Percentiles rank a stretch among this genome's conserved stretches.
phyloP scores from a whole-genome alignment of 2,113 vertebrate genomes.

The Conger conger region DNA sequence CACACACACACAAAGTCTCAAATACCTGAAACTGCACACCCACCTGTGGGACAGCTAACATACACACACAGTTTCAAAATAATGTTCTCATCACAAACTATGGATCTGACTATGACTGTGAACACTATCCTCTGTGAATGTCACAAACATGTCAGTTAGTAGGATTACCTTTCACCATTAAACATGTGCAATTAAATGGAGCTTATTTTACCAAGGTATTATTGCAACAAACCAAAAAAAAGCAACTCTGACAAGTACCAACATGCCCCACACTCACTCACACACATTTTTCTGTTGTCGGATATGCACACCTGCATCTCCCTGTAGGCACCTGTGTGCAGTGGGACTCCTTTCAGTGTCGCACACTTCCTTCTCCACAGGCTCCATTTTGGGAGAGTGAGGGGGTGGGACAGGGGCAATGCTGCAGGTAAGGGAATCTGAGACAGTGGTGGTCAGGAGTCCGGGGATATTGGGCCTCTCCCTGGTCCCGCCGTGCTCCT shows the following conservation, averaged over 20 bases:
- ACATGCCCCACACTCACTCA: background rate
- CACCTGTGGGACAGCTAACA: slow-evolving; percentile 46
- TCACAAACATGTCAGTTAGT: background rate
- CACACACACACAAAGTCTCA: slow-evolving; percentile 13
- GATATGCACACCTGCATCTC: slow-evolving; percentile 18
- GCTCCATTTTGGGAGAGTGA: slow-evolving; percentile 28
- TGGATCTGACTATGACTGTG: background rate
- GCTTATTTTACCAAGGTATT: background rate
- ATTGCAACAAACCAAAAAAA: background rate
- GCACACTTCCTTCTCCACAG: slow-evolving; percentile 60
- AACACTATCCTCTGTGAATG: background rate
- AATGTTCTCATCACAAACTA: background rate
- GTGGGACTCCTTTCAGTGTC: background rate
- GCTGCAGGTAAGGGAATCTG: slow-evolving; percentile 21
- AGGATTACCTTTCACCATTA: background rate
- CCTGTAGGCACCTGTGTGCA: background rate
- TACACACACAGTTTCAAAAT: too few species aligned
- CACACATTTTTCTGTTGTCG: background rate
- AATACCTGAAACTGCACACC: slow-evolving; percentile 26
- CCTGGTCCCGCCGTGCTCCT: background rate
- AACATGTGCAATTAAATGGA: background rate
- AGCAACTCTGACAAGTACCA: background rate
- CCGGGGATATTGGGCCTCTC: background rate
- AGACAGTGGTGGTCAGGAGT: background rate
- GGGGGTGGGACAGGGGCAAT: slow-evolving; percentile 58